Conservation (phyloP, 2,888 invertebrate species). For the Watsonalla binaria region DNA sequence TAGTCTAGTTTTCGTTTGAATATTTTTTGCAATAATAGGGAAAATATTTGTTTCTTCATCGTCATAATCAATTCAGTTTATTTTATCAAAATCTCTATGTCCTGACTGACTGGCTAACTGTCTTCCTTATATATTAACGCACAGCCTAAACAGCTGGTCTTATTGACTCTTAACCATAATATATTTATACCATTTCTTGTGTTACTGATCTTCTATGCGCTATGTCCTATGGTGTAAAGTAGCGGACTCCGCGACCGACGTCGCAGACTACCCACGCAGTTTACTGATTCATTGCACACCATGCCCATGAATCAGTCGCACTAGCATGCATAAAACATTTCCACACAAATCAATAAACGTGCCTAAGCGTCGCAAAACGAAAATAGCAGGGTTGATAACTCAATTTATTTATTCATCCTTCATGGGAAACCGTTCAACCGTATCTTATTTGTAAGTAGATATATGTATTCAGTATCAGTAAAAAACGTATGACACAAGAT, state of each 20-base stretch:
- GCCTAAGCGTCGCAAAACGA: not conserved
- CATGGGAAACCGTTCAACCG: not conserved
- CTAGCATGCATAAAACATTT: slow-evolving; percentile 15
- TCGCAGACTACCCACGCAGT: slow-evolving; percentile 29
- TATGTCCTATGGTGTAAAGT: not conserved
- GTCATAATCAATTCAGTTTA: no score
- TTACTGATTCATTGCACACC: slow-evolving; percentile 35
- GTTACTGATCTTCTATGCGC: not conserved
- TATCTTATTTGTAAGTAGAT: not conserved
- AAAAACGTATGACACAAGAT: not conserved
- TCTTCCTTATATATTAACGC: no score
- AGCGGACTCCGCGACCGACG: slow-evolving; percentile 11
- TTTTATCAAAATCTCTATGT: no score
- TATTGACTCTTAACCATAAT: no score
- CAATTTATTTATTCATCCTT: not conserved
- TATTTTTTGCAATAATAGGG: no score
- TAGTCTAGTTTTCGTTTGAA: no score
- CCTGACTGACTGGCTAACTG: no score
- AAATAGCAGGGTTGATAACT: not conserved
- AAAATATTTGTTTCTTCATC: no score
- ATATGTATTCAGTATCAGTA: not conserved
- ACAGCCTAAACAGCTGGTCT: no score
- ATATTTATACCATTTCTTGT: no score
- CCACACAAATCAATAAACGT: slow-evolving; percentile 3
- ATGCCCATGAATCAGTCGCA: slow-evolving; percentile 44